Base-by-base conservation (phyloP, 2,113 vertebrate species). In the Alectura lathami region DNA sequence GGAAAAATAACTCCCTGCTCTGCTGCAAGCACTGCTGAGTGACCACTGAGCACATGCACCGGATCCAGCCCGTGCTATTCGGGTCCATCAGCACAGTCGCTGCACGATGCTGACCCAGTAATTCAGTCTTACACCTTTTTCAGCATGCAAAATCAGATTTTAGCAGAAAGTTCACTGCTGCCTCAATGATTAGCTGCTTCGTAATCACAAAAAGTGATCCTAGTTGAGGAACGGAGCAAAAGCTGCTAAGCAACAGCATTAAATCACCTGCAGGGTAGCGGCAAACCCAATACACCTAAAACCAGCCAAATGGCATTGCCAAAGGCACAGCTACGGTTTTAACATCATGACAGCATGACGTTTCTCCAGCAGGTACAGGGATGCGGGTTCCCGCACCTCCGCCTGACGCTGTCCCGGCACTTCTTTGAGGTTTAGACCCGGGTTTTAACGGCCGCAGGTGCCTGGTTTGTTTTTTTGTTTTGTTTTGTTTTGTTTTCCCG, bases 41-140 rank as follows among this genome's bases (percentile, higher is more conserved):
- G 6, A 15, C 83, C 29, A 32, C 26, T 7, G 32, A 10, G 32
- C 34, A 38, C 0, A 27, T 15, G 30, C 1, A 3, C 24, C 26
- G 60, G 66, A 13, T 15, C 13, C 6, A 3, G 18, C 3, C 17
- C 13, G 5, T 13, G 3, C 7, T 51, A 40, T 6, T 20, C 4
- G 27, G 2, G 2, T 40, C 53, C 38, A 18, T 6, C 7, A 12
- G n/a, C 45, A 13, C 2, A 15, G 27, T 0, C 11, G 12, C 14
- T 26, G 32, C 27, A 57, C 24, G 17, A 12, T 18, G 26, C 40
- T 45, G 47, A 48, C 34, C 72, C 29, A 26, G 22, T 26, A 17
- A 36, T 59, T 73, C 2, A 36, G 32, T 9, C 32, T 20, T 11
- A 57, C 0, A 1, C n/a, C 26, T 83, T 82, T 36, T 5, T 53